Evolutionary conservation across 2,797 vertebrate species (phyloP), one percentile per base, ranked within the genome.

Genomic region (Chrosomus eos): DNA sequence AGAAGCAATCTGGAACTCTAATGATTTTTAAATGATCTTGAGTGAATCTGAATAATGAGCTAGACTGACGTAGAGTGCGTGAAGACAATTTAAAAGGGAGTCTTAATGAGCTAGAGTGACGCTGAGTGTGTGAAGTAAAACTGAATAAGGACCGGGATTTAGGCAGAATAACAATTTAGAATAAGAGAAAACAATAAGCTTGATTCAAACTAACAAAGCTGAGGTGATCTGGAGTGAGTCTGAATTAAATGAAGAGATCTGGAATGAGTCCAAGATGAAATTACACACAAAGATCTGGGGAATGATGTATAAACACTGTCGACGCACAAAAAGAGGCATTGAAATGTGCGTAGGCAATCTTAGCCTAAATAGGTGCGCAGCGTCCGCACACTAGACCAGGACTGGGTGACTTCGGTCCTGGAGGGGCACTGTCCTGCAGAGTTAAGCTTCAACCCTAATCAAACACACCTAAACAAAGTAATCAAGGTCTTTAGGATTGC

Each of bases 31-130:
- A 67, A 68, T 68, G 6, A 68, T 53, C 43, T 67, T n/a, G 21
- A 68, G 43, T 16, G 58, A 64, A 60, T 58, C 55, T 77, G 60
- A 66, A 48, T 48, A 79, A 79, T 66, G 26, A 75, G 21, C 19
- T 0, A 36, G 28, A 72, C 1, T 45, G 68, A 72, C 38, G 66
- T 23, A 38, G 33, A n/a, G 51, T 16, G 51, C 2, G 4, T 60
- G 14, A 58, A 6, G 23, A 58, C 33, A 16, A 40, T 58, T 36
- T 38, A 38, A 68, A 3, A 67, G 7, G 0, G 7, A 36, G 64
- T 67, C 31, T 66, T 31, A 10, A 67, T 67, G 9, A 38, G 19
- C 38, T 43, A 14, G 38, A 71, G 23, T 71, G 68, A 71, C 31
- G 0, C 16, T 31, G 16, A 67, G 64, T 67, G 64, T 13, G 38